Base-by-base conservation (phyloP, 2,888 invertebrate genomes). In the Sminthurinus aureus region DNA sequence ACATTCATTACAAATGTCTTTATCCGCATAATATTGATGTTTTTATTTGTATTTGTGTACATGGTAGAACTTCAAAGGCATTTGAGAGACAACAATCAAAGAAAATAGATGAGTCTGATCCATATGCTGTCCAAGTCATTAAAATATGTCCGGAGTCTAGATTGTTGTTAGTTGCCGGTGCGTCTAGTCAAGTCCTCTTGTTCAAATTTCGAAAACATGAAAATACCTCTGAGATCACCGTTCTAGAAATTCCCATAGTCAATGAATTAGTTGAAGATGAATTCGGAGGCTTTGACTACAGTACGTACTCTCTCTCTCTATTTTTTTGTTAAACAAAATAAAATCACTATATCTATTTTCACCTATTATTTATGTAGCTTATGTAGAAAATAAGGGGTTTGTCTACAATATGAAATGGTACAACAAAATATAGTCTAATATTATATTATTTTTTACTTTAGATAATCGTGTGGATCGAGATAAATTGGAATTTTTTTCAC, bases 131-230 rank as follows among this genome's bases (percentile, higher is more conserved):
- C 89, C 96, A 97, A 91, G 93, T 96, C 90, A 93, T 97, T 90
- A 95, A 95, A 89, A 93, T 99, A 89, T 98, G 98, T 91, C 95
- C 97, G 18, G 98, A 99, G 92, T 98, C 98, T 89, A 93, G 96
- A 81, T 93, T 94, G 89, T 93, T 99, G 89, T 95, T 95, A 88
- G 94, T 98, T 82, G 98, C 98, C 85, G 96, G 98, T 81, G 94
- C 96, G 84, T 95, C 96, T 90, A 95, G 96, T 87, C 98, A 99
- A 92, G 96, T 99, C 89, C 94, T 98, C 90, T 93, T 98, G 85
- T 99, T 98, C 93, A 96, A 96, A 91, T 99, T 98, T 92, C 95
- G 96, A 90, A 98, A 98, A 92, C 93, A 94, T 86, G 99, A 99
- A 91, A 93, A 94, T 89, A 94, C 93, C 90, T 93, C 94, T 69